phyloP scores from a whole-genome alignment of 2,888 invertebrate species.

The Drosophila kanekoi region DNA sequence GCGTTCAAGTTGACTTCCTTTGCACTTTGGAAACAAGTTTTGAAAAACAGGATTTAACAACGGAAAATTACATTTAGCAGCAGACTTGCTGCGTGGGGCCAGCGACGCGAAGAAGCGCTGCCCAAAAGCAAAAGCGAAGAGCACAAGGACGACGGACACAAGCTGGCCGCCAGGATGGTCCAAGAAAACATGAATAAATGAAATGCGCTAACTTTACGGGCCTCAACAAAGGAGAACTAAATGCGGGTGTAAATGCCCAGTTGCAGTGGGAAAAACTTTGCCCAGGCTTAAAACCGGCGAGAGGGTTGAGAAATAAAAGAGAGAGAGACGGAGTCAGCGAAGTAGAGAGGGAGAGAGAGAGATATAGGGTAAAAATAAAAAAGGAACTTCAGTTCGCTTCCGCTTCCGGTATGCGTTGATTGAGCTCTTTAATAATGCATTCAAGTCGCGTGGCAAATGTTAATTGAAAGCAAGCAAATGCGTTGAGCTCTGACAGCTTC shows the following conservation, averaged over 20 bases:
- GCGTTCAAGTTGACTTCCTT: constrained; percentile 78
- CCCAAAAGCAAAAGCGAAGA: constrained; percentile 13
- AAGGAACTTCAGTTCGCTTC: constrained; percentile 45
- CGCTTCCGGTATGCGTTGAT: constrained; percentile 68
- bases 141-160: constrained; percentile 13
- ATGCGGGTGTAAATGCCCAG: constrained; percentile 68
- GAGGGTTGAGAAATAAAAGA: constrained; percentile 16
- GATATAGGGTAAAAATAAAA: constrained; percentile 16
- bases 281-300: constrained; percentile 6
- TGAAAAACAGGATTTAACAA: constrained; percentile 81
- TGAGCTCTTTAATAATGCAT: constrained; percentile 68
- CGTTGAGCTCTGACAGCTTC: constrained; percentile 14
- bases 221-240: constrained; percentile 72
- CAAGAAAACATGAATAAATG: constrained; percentile 78
- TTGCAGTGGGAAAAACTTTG: constrained; percentile 38
- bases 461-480: constrained; percentile 48
- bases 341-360: constrained; percentile 7
- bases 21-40: constrained; percentile 78
- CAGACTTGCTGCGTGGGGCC: constrained; percentile 54
- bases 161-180: constrained; percentile 30
- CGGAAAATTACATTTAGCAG: constrained; percentile 80
- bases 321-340: constrained; percentile 10
- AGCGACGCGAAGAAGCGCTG: constrained; percentile 7
- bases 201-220: constrained; percentile 74
- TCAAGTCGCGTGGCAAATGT: constrained; percentile 27